phyloP scores from a whole-genome alignment of 2,113 vertebrate species.

The Acanthochromis polyacanthus region DNA sequence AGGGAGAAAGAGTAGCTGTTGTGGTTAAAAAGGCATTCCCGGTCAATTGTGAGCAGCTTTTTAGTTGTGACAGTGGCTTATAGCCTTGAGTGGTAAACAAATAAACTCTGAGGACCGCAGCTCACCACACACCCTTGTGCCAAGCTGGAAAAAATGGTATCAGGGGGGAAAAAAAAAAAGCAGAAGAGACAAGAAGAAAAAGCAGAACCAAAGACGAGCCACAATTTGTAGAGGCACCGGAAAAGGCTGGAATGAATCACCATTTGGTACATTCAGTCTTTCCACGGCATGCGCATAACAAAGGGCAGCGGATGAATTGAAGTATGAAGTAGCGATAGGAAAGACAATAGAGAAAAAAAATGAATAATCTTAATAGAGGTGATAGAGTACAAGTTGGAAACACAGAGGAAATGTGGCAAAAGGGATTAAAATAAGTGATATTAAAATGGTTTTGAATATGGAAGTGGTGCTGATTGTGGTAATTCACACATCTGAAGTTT shows the following conservation, averaged over 20 bases:
- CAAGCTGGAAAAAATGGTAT: slow-evolving; percentile 57
- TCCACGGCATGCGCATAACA: slow-evolving; percentile 66
- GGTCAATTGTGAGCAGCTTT: slow-evolving; percentile 42
- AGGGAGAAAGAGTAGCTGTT: slow-evolving; percentile 24
- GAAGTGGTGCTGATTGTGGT: slow-evolving; percentile 61
- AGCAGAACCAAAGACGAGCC: slow-evolving; percentile 69
- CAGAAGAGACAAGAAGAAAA: slow-evolving; percentile 71
- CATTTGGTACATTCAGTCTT: slow-evolving; percentile 67
- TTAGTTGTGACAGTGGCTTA: slow-evolving; percentile 49
- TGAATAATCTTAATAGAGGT: slow-evolving; percentile 7
- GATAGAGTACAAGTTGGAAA: slow-evolving; percentile 5
- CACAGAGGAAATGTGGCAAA: neutral
- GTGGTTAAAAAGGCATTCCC: slow-evolving; percentile 56
- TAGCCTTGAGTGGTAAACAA: slow-evolving; percentile 55
- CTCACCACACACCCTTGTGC: slow-evolving; percentile 46
- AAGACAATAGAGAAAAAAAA: slow-evolving; percentile 14
- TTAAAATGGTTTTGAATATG: slow-evolving; percentile 42
- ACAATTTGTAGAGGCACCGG: slow-evolving; percentile 65
- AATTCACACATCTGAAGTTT: slow-evolving; percentile 51
- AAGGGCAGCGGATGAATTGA: slow-evolving; percentile 23
- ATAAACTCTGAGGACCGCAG: slow-evolving; percentile 45
- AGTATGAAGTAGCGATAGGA: slow-evolving; percentile 28
- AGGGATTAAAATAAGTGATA: slow-evolving; percentile 1
- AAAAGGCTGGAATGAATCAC: slow-evolving; percentile 78
- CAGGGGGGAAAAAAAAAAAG: slow-evolving; percentile 56